Evolutionary conservation across 2,797 vertebrate species (phyloP).

Genomic region (Ctenopoma kingsleyae): DNA sequence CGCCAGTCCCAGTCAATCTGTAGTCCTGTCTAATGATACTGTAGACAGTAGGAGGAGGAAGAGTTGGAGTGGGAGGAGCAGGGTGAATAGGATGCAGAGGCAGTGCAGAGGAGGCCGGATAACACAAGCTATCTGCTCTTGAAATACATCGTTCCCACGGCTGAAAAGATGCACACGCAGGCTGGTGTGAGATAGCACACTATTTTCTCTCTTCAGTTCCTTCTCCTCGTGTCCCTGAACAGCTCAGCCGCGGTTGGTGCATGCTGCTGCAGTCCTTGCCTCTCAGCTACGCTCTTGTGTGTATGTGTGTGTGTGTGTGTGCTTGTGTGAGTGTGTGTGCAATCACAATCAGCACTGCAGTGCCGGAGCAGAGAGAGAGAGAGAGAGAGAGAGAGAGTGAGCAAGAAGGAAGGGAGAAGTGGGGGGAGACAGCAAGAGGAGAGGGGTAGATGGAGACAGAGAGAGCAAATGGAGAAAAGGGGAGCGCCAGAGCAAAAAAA

Average conservation of each 20-base stretch:
- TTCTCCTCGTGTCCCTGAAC: constrained; percentile 69
- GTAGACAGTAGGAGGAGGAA: constrained; percentile 80
- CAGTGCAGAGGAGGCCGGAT: constrained; percentile 79
- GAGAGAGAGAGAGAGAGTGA: constrained; percentile 41
- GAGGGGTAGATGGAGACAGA: constrained; percentile 33
- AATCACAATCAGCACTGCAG: constrained; percentile 87
- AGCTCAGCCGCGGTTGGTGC: constrained; percentile 76
- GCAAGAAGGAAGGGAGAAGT: constrained; percentile 10
- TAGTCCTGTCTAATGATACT: constrained; percentile 81
- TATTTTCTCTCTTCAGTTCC: constrained; percentile 67
- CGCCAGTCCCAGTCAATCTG: constrained; percentile 73
- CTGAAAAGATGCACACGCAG: constrained; percentile 71
- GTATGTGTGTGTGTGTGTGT: constrained; percentile 31
- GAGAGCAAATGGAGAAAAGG: constrained; percentile 66
- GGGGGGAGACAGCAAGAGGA: constrained; percentile 32
- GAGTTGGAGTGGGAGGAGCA: constrained; percentile 83
- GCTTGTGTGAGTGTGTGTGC: constrained; percentile 52
- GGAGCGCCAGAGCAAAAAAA: constrained; percentile 53
- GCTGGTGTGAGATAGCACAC: constrained; percentile 60
- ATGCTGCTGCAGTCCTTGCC: constrained; percentile 82
- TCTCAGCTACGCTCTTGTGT: constrained; percentile 74
- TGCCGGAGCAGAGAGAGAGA: constrained; percentile 75
- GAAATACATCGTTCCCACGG: constrained; percentile 67
- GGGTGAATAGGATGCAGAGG: constrained; percentile 80
- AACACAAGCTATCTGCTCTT: constrained; percentile 75